phyloP scores from a whole-genome alignment of 1,140 invertebrate species.

The Tetragnatha versicolor region DNA sequence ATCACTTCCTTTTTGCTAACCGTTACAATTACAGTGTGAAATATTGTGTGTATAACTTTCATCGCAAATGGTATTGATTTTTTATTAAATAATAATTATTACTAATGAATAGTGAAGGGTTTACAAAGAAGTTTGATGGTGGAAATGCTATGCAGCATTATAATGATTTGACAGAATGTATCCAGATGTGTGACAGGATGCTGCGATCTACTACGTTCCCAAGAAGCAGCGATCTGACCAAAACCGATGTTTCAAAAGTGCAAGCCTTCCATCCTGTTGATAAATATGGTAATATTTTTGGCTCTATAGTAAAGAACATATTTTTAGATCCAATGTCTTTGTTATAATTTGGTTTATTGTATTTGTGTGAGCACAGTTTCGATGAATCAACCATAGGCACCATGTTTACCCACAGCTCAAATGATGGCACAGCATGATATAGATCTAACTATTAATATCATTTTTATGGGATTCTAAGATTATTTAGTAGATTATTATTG shows the following conservation, averaged over 20 bases:
- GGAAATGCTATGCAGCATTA: constrained; percentile 42
- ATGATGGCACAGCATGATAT: background rate
- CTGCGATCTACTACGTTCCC: constrained; percentile 15
- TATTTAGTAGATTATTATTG: no score
- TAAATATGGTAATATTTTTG: constrained; percentile 1
- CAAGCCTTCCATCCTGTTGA: background rate
- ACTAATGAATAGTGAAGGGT: no score
- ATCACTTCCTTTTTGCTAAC: no score
- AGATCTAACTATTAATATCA: no score
- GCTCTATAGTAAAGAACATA: background rate
- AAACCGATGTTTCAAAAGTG: background rate
- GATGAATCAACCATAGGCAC: background rate
- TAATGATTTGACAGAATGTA: constrained; percentile 24
- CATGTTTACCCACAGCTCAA: background rate
- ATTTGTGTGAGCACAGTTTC: background rate
- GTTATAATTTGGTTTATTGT: background rate
- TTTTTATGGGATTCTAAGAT: no score
- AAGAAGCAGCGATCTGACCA: background rate
- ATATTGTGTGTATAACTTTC: no score
- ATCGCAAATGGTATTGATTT: no score
- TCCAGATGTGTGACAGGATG: constrained; percentile 38
- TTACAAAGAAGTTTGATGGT: no score
- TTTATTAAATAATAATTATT: no score
- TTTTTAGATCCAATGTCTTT: no score
- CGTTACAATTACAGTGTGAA: no score